Evolutionary conservation across 2,888 invertebrate genomes (phyloP), one percentile per base, ranked within the genome.

Genomic region (Aspidapion aeneum): DNA sequence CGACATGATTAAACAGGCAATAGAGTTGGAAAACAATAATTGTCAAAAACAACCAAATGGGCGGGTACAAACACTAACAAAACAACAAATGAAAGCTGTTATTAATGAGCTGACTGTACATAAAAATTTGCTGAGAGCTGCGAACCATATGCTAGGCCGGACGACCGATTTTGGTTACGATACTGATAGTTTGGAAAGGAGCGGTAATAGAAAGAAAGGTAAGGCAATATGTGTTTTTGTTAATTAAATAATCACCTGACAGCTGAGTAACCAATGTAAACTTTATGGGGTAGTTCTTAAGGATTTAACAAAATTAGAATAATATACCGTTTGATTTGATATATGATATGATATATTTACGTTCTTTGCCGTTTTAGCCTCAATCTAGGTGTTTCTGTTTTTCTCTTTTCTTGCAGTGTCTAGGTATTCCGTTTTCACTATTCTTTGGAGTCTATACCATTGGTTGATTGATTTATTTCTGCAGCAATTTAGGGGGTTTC

Each of bases 101-200:
- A 86, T 86, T 63, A 81, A 82, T 55, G 86, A 86, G 74, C 75
- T 86, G 60, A 69, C 74, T 0, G 68, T 70, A 21, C 72, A 73
- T 57, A 71, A 68, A 66, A 71, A 66, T 59, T 63, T 72, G 57
- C 56, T 72, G n/a, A 64, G 62, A 52, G 62, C 66, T 12, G 66
- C 65, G 9, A 68, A 68, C 48, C 63, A 62, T 9, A 62, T 59
- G 18, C 52, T 63, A 18, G 69, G 70, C 0, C 63, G 58, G 17
- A 55, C 63, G 58, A 66, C 61, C 12, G 63, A 35, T n/a, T 52
- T 63, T 35, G 89, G 90, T 74, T 90, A 89, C 69, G 90, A 90
- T 75, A 86, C 88, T 0, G 90, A 90, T 71, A 90, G 90, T 74
- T 81, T 90, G 67, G 90, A 91, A 79, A 82, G 90, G 67, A 82